These are phyloP conservation scores for Tachuris rubrigastra DNA, from an alignment of 2,113 vertebrate species.

Conservation along the genomic window DNA sequence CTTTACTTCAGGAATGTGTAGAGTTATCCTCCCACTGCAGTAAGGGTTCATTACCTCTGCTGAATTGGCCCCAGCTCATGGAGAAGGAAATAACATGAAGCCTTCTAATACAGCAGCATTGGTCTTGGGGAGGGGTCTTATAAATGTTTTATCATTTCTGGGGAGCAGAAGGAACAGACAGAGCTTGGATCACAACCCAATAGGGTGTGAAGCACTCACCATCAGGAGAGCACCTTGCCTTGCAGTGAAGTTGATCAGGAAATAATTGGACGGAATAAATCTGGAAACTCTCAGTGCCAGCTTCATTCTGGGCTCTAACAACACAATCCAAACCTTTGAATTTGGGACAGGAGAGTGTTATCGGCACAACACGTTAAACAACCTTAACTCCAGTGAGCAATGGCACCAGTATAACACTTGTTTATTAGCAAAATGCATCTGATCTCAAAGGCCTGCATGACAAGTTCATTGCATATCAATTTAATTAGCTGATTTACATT, in stretches of 20 bases:
- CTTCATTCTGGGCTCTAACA: not conserved
- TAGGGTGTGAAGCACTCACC: not conserved
- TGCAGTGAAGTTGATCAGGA: not conserved
- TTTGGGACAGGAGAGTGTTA: not conserved
- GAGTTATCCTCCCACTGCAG: not conserved
- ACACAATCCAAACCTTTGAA: not conserved
- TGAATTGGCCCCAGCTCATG: not conserved
- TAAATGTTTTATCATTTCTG: not conserved
- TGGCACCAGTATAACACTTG: slow-evolving; percentile 64
- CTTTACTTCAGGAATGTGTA: not conserved
- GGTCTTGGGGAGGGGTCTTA: not conserved
- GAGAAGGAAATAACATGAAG: not conserved
- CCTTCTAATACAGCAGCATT: not conserved
- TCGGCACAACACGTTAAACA: slow-evolving; percentile 8
- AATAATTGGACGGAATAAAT: not conserved
- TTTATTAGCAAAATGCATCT: slow-evolving; percentile 80
- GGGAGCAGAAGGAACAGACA: not conserved
- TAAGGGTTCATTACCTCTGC: not conserved
- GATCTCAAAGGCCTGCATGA: slow-evolving; percentile 77
- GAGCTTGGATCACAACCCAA: not conserved
- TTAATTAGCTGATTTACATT: slow-evolving; percentile 87
- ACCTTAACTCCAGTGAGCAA: slow-evolving; percentile 58
- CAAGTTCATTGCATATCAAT: slow-evolving; percentile 85
- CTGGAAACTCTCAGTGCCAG: not conserved
- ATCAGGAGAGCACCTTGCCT: not conserved